These are phyloP conservation scores for Macroramphosus scolopax DNA, from an alignment of 2,797 vertebrate genomes.

Conservation along the genomic window DNA sequence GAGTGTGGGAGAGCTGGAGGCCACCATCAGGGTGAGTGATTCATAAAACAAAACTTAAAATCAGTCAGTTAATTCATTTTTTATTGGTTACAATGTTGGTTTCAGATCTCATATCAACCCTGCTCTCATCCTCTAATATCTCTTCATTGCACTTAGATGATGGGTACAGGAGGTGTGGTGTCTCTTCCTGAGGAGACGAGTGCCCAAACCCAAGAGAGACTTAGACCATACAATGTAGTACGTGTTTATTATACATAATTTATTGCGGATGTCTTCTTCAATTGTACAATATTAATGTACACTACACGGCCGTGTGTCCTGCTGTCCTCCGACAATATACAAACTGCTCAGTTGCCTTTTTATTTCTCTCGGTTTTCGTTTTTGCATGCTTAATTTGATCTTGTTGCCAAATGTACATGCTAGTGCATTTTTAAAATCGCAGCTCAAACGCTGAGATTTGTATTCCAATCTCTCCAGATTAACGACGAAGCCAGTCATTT, in stretches of 20 bases:
- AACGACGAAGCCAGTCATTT: slow-evolving; percentile 62
- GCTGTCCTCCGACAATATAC: slow-evolving; percentile 63
- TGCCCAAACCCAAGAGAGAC: slow-evolving; percentile 71
- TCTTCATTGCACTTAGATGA: slow-evolving; percentile 70
- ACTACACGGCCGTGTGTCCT: slow-evolving; percentile 46
- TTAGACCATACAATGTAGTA: slow-evolving; percentile 73
- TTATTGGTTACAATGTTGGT: slow-evolving; percentile 14
- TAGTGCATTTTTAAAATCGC: slow-evolving; percentile 10
- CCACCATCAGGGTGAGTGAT: slow-evolving; percentile 74
- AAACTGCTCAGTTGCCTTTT: slow-evolving; percentile 63
- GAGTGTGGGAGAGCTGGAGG: slow-evolving; percentile 76
- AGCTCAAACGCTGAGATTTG: slow-evolving; percentile 28
- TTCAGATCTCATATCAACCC: slow-evolving; percentile 15
- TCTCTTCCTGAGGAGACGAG: slow-evolving; percentile 72
- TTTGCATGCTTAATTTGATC: slow-evolving; percentile 46
- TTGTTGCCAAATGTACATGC: slow-evolving; percentile 9
- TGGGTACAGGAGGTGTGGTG: slow-evolving; percentile 73
- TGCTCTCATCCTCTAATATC: slow-evolving; percentile 35
- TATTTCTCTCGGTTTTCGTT: slow-evolving; percentile 56
- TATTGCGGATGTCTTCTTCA: slow-evolving; percentile 71
- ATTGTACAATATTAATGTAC: slow-evolving; percentile 76
- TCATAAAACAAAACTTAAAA: background rate
- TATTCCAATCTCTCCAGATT: slow-evolving; percentile 63
- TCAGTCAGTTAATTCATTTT: background rate
- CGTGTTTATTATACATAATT: slow-evolving; percentile 75